Percentiles rank a stretch among this genome's conserved stretches.
phyloP scores from a whole-genome alignment of 1,140 invertebrate species.

The Drosophila littoralis region DNA sequence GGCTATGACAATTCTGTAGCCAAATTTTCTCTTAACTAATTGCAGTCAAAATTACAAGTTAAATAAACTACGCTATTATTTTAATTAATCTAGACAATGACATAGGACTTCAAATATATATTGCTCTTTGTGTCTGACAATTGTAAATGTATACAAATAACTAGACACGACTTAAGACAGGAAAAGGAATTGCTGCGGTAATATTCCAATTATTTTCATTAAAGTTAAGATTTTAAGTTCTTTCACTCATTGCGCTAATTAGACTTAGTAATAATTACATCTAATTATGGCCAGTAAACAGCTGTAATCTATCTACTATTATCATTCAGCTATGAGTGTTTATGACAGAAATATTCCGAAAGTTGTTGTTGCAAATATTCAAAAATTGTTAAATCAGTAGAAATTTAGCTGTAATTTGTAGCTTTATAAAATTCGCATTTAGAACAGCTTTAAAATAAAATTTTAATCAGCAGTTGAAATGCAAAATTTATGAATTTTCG shows the following conservation, averaged over 20 bases:
- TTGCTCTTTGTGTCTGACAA: too few species aligned
- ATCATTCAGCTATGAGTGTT: background rate
- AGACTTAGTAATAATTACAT: background rate
- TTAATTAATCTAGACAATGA: too few species aligned
- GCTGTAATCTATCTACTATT: background rate
- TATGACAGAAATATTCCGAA: background rate
- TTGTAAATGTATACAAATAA: too few species aligned
- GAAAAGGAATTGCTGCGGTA: too few species aligned
- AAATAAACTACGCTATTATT: too few species aligned
- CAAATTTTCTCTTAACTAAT: too few species aligned
- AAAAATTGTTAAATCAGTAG: background rate
- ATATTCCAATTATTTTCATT: too few species aligned
- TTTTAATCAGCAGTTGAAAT: slow-evolving; percentile 27
- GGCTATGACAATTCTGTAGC: too few species aligned
- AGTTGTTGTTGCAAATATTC: slow-evolving; percentile 9
- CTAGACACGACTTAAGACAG: too few species aligned
- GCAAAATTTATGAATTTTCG: slow-evolving; percentile 8
- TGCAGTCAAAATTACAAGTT: too few species aligned
- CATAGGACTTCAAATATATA: too few species aligned
- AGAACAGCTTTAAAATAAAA: slow-evolving; percentile 30
- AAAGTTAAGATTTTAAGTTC: too few species aligned
- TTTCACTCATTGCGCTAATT: background rate
- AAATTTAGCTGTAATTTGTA: background rate
- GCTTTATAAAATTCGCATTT: slow-evolving; percentile 22
- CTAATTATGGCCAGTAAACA: background rate